Evolutionary conservation across 2,797 vertebrate genomes (phyloP), one percentile per base, ranked within the genome.

Genomic region (Anabacerthia variegaticeps): DNA sequence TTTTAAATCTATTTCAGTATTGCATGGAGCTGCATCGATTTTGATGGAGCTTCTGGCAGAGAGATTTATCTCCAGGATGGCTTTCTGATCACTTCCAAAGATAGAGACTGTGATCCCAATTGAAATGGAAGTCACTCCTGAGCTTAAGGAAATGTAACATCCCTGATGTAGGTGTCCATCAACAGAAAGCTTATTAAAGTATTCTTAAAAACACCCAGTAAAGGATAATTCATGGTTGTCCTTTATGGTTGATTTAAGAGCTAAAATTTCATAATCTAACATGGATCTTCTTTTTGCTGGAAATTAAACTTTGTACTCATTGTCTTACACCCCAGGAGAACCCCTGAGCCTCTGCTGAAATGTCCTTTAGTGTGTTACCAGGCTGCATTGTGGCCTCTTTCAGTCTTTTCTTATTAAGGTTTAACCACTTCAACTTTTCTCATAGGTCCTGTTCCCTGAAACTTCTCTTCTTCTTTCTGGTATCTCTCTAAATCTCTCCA

Each of bases 31-130:
- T 78, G 36, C 30, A 61, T 78, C 0, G 20, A 90, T 92, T 95
- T 65, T 84, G 75, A 88, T 55, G 62, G 65, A 72, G 55, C 21
- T 93, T 78, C 30, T 81, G 66, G 34, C 43, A 72, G 69, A 72
- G 41, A 92, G 30, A 54, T 91, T 95, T 85, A 66, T 89, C 69
- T 94, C 48, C 32, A 63, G 81, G 89, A 81, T 84, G 62, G 46
- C 23, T 84, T 92, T 92, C 79, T 81, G 76, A 84, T 95, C 54
- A 34, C 58, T 89, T 86, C 62, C 67, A 86, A 73, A 96, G 83
- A 68, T n/a, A 78, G 51, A 80, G 65, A 89, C 46, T 85, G 82
- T 83, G 79, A 95, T 96, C 48, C 62, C 71, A 73, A 76, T 37
- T 69, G 92, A 94, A 95, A 81, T 48, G 69, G 88, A 88, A 92